Percentiles rank a stretch among this genome's conserved stretches.
These are phyloP conservation scores for Myodes glareolus DNA, from an alignment of 2,113 vertebrate species.

Conservation along the genomic window DNA sequence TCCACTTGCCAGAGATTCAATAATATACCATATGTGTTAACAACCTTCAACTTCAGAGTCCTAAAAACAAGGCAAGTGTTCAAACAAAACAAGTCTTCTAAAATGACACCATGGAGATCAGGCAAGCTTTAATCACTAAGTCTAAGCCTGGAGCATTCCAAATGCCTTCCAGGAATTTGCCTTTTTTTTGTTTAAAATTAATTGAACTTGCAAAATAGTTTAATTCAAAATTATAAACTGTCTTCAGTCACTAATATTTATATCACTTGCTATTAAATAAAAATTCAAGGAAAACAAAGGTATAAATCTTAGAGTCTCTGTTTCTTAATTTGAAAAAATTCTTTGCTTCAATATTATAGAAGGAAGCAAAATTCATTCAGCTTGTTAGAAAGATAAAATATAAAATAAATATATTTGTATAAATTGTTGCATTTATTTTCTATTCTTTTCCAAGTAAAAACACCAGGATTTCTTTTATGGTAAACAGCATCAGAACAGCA, in stretches of 20 bases:
- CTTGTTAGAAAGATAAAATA: background rate
- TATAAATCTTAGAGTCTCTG: background rate
- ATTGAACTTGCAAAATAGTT: constrained; percentile 69
- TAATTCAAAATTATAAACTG: constrained; percentile 60
- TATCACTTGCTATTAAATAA: constrained; percentile 1
- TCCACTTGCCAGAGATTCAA: background rate
- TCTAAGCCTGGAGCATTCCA: constrained; percentile 45
- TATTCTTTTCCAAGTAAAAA: background rate
- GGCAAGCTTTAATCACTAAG: constrained; percentile 41
- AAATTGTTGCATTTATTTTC: constrained; percentile 26
- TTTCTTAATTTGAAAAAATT: background rate
- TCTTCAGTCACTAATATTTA: constrained; percentile 46
- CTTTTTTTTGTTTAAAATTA: constrained; percentile 57
- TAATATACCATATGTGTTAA: constrained; percentile 51
- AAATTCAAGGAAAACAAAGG: constrained; percentile 28
- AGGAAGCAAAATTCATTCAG: background rate
- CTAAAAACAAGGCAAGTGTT: constrained; percentile 54
- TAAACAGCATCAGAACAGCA: background rate
- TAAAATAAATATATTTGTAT: background rate
- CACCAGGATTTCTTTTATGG: background rate
- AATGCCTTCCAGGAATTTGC: constrained; percentile 48
- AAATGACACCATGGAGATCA: background rate
- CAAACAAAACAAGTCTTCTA: constrained; percentile 54
- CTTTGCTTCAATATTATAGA: constrained; percentile 40
- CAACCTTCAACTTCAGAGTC: constrained; percentile 55